A percentile compares a stretch with the other conserved stretches of the same genome.
Evolutionary conservation across 1,140 invertebrate species (phyloP).

Genomic region (Trichogramma pretiosum): DNA sequence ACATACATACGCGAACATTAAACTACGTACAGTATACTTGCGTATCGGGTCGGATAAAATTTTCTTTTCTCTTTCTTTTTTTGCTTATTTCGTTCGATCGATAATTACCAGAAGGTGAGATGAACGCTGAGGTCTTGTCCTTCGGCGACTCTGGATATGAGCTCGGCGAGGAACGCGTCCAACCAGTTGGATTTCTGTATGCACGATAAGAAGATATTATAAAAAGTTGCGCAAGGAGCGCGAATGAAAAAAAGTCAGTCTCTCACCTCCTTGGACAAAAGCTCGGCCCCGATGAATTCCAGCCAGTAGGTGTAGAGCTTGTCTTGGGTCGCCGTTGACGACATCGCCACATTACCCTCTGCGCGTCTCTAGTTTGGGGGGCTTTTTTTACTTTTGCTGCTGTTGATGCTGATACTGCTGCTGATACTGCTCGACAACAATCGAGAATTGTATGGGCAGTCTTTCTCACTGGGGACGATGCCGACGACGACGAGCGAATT

Average conservation of each 20-base stretch:
- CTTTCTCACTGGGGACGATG: too few relatives aligned
- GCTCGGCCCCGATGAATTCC: constrained; percentile 51
- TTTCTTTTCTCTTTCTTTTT: too few relatives aligned
- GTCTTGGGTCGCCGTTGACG: constrained; percentile 5
- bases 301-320: constrained; percentile 47
- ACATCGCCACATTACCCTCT: not conserved
- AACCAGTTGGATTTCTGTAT: constrained; percentile 58
- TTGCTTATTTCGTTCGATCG: too few relatives aligned
- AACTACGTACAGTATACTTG: too few relatives aligned
- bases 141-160: constrained; percentile 51
- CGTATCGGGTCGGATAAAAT: too few relatives aligned
- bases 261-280: constrained; percentile 54
- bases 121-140: constrained; percentile 50
- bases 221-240: not conserved
- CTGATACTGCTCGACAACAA: too few relatives aligned
- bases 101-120: constrained; percentile 53
- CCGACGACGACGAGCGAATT: too few relatives aligned
- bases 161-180: constrained; percentile 57
- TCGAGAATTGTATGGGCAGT: too few relatives aligned
- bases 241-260: not conserved
- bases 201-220: constrained; percentile 8
- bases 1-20: too few relatives aligned
- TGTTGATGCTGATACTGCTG: too few relatives aligned
- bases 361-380: too few relatives aligned
- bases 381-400: too few relatives aligned